These are phyloP conservation scores for Drosophila takahashii DNA, from an alignment of 1,140 invertebrate genomes.

Conservation along the genomic window DNA sequence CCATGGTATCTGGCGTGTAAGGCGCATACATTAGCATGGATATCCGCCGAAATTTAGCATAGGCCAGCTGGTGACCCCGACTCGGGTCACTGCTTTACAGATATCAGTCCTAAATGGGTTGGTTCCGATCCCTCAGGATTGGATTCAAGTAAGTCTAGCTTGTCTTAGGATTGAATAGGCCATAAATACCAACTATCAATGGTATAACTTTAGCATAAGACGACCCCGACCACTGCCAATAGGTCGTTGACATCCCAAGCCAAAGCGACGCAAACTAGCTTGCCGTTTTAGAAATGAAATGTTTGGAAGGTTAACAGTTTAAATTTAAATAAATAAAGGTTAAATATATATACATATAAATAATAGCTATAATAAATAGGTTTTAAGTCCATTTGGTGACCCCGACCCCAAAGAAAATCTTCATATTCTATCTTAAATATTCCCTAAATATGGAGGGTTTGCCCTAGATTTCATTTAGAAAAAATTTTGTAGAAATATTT, in stretches of 20 bases:
- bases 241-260: constrained; percentile 27
- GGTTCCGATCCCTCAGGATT: not conserved
- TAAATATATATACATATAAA: not conserved
- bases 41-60: constrained; percentile 8
- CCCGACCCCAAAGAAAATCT: not conserved
- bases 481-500: too few relatives aligned
- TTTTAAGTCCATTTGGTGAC: not conserved
- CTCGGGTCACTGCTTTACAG: not conserved
- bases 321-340: not conserved
- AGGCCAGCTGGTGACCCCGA: constrained; percentile 14
- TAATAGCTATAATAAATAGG: too few relatives aligned
- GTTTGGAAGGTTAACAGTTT: constrained; percentile 1
- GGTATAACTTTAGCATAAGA: not conserved
- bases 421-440: too few relatives aligned
- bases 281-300: constrained; percentile 2
- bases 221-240: not conserved
- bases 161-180: too few relatives aligned
- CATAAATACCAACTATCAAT: too few relatives aligned
- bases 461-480: too few relatives aligned
- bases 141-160: too few relatives aligned
- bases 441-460: too few relatives aligned
- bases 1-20: constrained; percentile 9
- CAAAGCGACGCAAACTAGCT: constrained; percentile 1
- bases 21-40: constrained; percentile 36
- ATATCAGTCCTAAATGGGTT: not conserved